A percentile compares a stretch with the other conserved stretches of the same genome.
These are phyloP conservation scores for Patagioenas fasciata DNA, from an alignment of 2,113 vertebrate species.

Conservation along the genomic window DNA sequence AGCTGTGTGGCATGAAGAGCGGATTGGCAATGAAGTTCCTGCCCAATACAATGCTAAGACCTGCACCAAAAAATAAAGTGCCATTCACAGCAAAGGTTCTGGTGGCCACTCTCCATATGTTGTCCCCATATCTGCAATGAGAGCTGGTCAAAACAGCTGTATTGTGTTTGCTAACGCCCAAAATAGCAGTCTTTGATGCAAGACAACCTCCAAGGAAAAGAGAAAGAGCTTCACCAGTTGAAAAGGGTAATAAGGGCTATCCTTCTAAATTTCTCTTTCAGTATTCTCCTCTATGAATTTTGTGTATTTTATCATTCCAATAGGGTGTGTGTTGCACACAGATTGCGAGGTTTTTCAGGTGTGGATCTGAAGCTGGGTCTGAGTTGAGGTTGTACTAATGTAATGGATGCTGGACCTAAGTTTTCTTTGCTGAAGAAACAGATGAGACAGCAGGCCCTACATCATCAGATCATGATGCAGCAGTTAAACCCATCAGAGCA, in stretches of 20 bases:
- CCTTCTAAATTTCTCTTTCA: background rate
- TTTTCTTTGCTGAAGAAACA: background rate
- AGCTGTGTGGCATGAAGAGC: background rate
- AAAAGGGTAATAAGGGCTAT: background rate
- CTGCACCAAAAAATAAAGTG: background rate
- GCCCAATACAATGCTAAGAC: background rate
- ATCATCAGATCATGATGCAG: background rate
- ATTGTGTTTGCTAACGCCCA: background rate
- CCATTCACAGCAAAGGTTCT: background rate
- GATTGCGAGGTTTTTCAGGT: background rate
- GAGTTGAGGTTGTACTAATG: background rate
- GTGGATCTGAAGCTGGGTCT: background rate
- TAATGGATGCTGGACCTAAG: background rate
- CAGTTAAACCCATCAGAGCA: background rate
- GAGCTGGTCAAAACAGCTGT: background rate
- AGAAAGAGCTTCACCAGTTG: background rate
- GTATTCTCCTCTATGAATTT: background rate
- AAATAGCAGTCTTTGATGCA: background rate
- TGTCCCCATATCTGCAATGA: background rate
- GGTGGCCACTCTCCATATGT: background rate
- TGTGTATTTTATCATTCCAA: background rate
- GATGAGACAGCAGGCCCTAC: background rate
- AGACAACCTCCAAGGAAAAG: background rate
- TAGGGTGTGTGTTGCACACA: rapidly evolving
- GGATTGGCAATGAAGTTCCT: background rate